Evolutionary conservation across 2,797 vertebrate genomes (phyloP).

Genomic region (Clarias fuscus): DNA sequence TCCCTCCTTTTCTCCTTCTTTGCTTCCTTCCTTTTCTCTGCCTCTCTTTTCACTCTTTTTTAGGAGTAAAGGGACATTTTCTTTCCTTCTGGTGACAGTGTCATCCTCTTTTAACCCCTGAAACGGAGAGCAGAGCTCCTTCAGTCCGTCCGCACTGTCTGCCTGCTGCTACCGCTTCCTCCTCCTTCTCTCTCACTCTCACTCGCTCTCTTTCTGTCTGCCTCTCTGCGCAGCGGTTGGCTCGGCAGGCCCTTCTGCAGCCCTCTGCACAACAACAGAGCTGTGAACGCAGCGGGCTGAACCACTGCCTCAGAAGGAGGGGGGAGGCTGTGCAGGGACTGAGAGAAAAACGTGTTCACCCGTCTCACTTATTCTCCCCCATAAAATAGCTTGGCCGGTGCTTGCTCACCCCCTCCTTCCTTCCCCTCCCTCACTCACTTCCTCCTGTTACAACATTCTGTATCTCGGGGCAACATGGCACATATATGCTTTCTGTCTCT

Average conservation of each 20-base stretch:
- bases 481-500: slow-evolving; percentile 58
- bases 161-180: slow-evolving; percentile 44
- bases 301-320: slow-evolving; percentile 68
- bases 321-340: slow-evolving; percentile 27
- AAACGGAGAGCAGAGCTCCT: slow-evolving; percentile 58
- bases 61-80: background rate
- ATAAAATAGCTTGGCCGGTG: slow-evolving; percentile 25
- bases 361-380: slow-evolving; percentile 52
- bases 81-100: slow-evolving; percentile 34
- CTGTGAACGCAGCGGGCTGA: slow-evolving; percentile 70
- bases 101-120: slow-evolving; percentile 51
- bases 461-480: slow-evolving; percentile 76
- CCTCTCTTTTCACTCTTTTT: slow-evolving; percentile 55
- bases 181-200: slow-evolving; percentile 43
- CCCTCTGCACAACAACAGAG: slow-evolving; percentile 85
- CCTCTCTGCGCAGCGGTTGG: slow-evolving; percentile 59
- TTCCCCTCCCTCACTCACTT: slow-evolving; percentile 45
- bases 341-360: slow-evolving; percentile 54
- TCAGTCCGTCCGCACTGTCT: slow-evolving; percentile 57
- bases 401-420: slow-evolving; percentile 38
- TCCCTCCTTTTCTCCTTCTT: slow-evolving; percentile 52
- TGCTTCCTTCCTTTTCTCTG: slow-evolving; percentile 56
- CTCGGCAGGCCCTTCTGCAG: slow-evolving; percentile 76
- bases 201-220: slow-evolving; percentile 56
- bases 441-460: slow-evolving; percentile 77